These are phyloP conservation scores for Escarpia spicata DNA, from an alignment of 2,888 invertebrate species.

Conservation along the genomic window DNA sequence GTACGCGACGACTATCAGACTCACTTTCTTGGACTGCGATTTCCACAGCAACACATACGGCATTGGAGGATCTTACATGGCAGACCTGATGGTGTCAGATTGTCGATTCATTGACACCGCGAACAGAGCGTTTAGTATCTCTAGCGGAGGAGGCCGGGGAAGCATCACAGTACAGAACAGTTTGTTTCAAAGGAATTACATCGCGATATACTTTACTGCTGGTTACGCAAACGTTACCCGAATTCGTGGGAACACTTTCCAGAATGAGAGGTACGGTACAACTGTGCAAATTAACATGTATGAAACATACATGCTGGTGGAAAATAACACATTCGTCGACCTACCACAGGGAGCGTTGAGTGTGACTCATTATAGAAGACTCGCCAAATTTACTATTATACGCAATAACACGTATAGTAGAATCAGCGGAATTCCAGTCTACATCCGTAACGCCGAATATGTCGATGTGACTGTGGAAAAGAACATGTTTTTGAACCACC, in stretches of 20 bases:
- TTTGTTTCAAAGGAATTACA: too few relatives aligned
- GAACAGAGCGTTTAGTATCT: neutral
- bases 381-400: neutral
- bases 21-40: neutral
- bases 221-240: too few relatives aligned
- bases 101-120: neutral
- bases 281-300: too few relatives aligned
- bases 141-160: neutral
- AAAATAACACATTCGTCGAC: neutral
- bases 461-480: slow-evolving; percentile 21
- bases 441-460: slow-evolving; percentile 19
- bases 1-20: neutral
- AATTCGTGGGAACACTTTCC: too few relatives aligned
- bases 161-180: neutral
- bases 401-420: slow-evolving; percentile 25
- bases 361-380: neutral
- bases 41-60: neutral
- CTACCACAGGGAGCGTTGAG: neutral
- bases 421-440: slow-evolving; percentile 21
- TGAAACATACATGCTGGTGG: neutral
- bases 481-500: slow-evolving; percentile 25
- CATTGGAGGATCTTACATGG: neutral
- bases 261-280: too few relatives aligned
- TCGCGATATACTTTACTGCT: too few relatives aligned
- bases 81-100: neutral